Base-by-base conservation (phyloP, 2,113 vertebrate species). In the Datnioides undecimradiatus region DNA sequence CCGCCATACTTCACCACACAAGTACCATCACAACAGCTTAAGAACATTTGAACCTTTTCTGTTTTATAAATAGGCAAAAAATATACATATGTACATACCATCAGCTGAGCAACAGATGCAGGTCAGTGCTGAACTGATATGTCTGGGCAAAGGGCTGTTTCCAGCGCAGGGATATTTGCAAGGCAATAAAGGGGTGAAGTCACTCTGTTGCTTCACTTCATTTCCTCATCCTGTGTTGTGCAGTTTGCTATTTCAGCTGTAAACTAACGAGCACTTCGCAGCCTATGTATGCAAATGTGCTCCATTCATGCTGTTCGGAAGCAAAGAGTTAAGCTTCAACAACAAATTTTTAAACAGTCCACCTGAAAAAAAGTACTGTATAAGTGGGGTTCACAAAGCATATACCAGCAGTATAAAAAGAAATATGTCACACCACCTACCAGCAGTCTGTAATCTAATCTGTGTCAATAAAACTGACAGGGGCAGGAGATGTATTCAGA, bases 111-210 rank as follows among this genome's bases (percentile, higher is more conserved):
- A 82, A 36, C 55, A 88, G 92, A 73, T 84, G 83, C 84, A 90
- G 88, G 87, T 82, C 88, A 74, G 85, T 38, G 52, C 60, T 80
- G 73, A 79, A 38, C 67, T 88, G 86, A 91, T 86, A 77, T 58
- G 88, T 84, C 75, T 57, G 92, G 78, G 76, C 92, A 94, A 94
- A 95, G 91, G 92, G 63, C 91, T 12, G 73, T 43, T 49, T 73
- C 87, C 51, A 74, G 11, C 67, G 45, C 27, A 76, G 80, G 54
- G 65, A 86, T 92, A 87, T 92, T 92, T 90, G 90, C 82, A 93
- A 90, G 67, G 87, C 90, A 92, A 88, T 80, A 90, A 89, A 92
- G 62, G 29, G 59, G 60, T 64, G 75, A 78, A 83, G 85, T 84
- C 87, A 78, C 73, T 29, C 36, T 17, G 55, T 88, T 84, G 76